Evolutionary conservation across 2,113 vertebrate species (phyloP).

Genomic region (Archocentrus centrarchus): DNA sequence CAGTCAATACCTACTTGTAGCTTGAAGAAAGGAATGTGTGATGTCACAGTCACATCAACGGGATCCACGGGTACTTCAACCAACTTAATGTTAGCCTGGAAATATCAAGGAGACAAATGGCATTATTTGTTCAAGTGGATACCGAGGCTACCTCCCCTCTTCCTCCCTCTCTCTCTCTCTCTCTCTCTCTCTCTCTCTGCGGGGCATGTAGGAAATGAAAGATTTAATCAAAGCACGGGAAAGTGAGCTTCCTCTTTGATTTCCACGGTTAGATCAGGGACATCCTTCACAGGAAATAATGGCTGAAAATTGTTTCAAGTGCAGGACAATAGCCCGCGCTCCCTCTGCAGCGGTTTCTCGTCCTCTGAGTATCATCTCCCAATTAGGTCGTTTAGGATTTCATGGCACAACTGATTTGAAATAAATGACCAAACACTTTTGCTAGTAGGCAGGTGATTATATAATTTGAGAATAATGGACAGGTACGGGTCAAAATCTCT

Average conservation of each 20-base stretch:
- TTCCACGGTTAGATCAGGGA: slow-evolving; percentile 32
- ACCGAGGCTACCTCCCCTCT: background rate
- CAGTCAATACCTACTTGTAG: slow-evolving; percentile 83
- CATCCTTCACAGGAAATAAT: slow-evolving; percentile 21
- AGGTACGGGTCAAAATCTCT: slow-evolving; percentile 1
- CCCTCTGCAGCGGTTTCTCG: background rate
- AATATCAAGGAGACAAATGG: slow-evolving; percentile 56
- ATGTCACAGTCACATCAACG: slow-evolving; percentile 75
- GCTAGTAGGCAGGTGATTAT: background rate
- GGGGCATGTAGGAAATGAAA: slow-evolving; percentile 16
- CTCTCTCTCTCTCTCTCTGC: background rate
- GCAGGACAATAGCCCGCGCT: background rate
- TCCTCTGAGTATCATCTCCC: background rate
- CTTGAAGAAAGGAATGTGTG: slow-evolving; percentile 79
- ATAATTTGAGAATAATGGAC: background rate
- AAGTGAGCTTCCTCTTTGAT: slow-evolving; percentile 28
- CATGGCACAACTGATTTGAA: background rate
- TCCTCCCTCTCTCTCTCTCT: background rate
- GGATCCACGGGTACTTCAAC: slow-evolving; percentile 76
- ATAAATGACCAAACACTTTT: background rate
- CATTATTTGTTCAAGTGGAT: slow-evolving; percentile 29
- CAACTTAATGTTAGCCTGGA: slow-evolving; percentile 82
- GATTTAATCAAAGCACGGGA: slow-evolving; percentile 32
- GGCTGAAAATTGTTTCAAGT: slow-evolving; percentile 6
- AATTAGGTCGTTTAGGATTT: slow-evolving; percentile 6